A percentile compares a stretch with the other conserved stretches of the same genome.
Evolutionary conservation across 2,888 invertebrate species (phyloP).

Genomic region (Myopa testacea): DNA sequence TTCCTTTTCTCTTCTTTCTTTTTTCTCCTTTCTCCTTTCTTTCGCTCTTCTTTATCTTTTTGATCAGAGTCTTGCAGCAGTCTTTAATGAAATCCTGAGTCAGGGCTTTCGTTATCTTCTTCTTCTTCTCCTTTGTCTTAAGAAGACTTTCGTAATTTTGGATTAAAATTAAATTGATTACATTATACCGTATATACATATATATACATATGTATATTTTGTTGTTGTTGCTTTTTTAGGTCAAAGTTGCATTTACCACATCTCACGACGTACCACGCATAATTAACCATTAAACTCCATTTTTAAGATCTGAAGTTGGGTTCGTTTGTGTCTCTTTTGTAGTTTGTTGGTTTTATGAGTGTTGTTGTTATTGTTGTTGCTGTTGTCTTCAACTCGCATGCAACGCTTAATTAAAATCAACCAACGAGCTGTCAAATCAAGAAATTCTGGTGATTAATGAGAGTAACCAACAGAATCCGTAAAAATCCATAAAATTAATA

Average conservation of each 20-base stretch:
- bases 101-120: not conserved
- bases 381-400: not conserved
- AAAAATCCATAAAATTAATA: not conserved
- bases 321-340: not conserved
- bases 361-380: not conserved
- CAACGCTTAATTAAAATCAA: constrained; percentile 20
- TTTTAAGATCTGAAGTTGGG: not conserved
- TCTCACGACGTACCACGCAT: not conserved
- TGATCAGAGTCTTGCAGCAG: not conserved
- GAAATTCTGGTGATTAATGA: constrained; percentile 27
- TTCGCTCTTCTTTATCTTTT: too few relatives aligned
- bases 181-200: not conserved
- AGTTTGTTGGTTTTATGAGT: not conserved
- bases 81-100: not conserved
- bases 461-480: not conserved
- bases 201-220: not conserved
- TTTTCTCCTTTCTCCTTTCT: not conserved
- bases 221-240: not conserved
- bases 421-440: constrained; percentile 25
- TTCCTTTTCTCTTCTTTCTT: not conserved
- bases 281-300: constrained; percentile 14
- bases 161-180: constrained; percentile 22
- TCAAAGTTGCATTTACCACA: constrained; percentile 15
- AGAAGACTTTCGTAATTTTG: not conserved
- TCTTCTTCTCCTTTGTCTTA: not conserved